These are phyloP conservation scores for Bombycilla garrulus DNA, from an alignment of 2,113 vertebrate genomes.

Conservation along the genomic window DNA sequence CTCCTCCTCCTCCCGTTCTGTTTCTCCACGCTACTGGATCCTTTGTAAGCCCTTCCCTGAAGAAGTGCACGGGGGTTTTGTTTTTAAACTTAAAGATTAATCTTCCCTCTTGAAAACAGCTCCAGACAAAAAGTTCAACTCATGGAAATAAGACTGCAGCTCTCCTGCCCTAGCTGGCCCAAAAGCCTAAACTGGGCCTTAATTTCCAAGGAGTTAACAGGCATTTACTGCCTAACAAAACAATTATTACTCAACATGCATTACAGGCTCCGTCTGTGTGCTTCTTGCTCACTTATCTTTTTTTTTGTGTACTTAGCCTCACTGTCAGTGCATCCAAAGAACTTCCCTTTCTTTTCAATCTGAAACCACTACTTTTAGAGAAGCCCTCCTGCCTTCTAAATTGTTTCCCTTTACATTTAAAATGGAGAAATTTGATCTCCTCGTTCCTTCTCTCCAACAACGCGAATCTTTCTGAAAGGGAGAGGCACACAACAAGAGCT, in stretches of 20 bases:
- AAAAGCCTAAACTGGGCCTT: background rate
- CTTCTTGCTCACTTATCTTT: constrained; percentile 4
- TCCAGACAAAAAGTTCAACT: background rate
- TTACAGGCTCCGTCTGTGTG: constrained; percentile 25
- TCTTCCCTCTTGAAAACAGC: background rate
- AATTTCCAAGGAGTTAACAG: constrained; percentile 50
- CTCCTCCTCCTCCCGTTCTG: background rate
- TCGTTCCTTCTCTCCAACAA: background rate
- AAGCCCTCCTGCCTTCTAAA: background rate
- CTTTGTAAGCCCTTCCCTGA: background rate
- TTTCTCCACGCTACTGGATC: background rate
- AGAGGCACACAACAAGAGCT: background rate
- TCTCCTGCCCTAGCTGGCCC: background rate
- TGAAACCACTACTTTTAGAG: background rate
- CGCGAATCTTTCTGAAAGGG: background rate
- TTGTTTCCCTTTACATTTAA: background rate
- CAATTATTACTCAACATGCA: constrained; percentile 1
- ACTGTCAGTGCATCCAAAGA: background rate
- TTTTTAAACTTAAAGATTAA: background rate
- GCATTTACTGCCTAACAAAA: constrained; percentile 63
- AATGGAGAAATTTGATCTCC: background rate
- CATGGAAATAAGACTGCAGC: background rate
- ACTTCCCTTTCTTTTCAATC: background rate
- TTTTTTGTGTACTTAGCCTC: background rate
- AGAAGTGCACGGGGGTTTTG: background rate